Base-by-base conservation (phyloP, 2,888 invertebrate genomes). In the Dorcus parallelipipedus region DNA sequence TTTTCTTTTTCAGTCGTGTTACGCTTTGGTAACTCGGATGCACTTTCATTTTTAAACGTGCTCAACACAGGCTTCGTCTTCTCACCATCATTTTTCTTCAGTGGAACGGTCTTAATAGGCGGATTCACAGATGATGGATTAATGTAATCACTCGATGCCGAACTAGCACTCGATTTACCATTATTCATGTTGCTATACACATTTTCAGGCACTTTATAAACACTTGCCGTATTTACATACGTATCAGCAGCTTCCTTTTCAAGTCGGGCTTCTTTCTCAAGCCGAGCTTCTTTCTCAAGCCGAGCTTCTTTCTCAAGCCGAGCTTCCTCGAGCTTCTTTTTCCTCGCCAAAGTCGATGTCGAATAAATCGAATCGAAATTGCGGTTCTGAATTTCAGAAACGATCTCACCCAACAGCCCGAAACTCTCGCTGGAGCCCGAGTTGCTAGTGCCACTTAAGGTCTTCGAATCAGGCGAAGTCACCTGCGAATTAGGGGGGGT, bases 311-410 rank as follows among this genome's bases (percentile, higher is more conserved):
- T 20, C 2, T 20, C 20, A 20, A 20, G 20, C 50, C 68, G 71
- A 60, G 76, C 78, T 49, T 77, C 79, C 50, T 77, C 79, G 64
- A 81, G 80, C 63, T 83, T 83, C 69, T 86, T 85, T 68, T 86
- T 87, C 56, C 85, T 80, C 0, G 84, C 82, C 2, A 90, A 76
- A 0, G 89, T 89, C 1, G 89, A 87, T 0, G 89, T 88, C 0
- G 92, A 91, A 73, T 94, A 94, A 66, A 94, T 92, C 0, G 93
- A 93, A 68, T 93, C 93, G 40, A 90, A 88, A 73, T 93, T 93
- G 38, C 92, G 81, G 68, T 89, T 89, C 69, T 93, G 91, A 69
- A 94, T 93, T 77, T 94, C 94, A 45, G 87, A 87, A 0, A 94
- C 93, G 58, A 94, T 94, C 78, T 94, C 94, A 6, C 91, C 90